Evolutionary conservation across 2,113 vertebrate species (phyloP), one percentile per base, ranked within the genome.

Genomic region (Tyrannus savana): DNA sequence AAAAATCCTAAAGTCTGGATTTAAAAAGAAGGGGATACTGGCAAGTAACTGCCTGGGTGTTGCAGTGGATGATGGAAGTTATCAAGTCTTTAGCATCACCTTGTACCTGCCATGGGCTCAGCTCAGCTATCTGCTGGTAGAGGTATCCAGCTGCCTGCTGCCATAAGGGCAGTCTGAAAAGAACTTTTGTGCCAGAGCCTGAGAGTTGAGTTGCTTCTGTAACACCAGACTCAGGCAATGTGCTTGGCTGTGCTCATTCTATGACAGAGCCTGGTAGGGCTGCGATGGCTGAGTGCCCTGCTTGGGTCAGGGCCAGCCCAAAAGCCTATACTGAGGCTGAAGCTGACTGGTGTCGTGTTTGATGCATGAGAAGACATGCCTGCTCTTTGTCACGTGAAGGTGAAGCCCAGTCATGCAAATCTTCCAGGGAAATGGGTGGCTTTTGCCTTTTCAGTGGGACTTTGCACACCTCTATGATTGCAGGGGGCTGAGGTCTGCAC

Each of bases 161-260:
- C 59, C 62, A n/a, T 1, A 19, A n/a, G 52, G 31, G 14, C 37
- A 30, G n/a, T 24, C 44, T 68, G 53, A 77, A 79, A 75, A 60
- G 50, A 23, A 42, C 46, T 62, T 76, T 3, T 23, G 9, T 77
- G 58, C 46, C 42, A 66, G 44, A 78, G 41, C 24, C 47, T 56
- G 47, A 5, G 39, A 53, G 19, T 46, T 63, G 0, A 27, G 56
- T 42, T 82, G 37, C 30, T 93, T 64, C 53, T 37, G 0, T 14
- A 64, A 22, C 30, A 44, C 14, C 9, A 22, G 37, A 5, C 25
- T 93, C 39, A 19, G 33, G 21, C 62, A 53, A 33, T 0, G 0
- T 7, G 6, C 24, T 73, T 69, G 67, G 49, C 62, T 82, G 41
- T 31, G 3, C 62, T 41, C 37, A 23, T 67, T 72, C 50, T 30